A percentile compares a stretch with the other conserved stretches of the same genome.
Evolutionary conservation across 2,888 invertebrate species (phyloP).

Genomic region (Schrankia costaestrigalis): DNA sequence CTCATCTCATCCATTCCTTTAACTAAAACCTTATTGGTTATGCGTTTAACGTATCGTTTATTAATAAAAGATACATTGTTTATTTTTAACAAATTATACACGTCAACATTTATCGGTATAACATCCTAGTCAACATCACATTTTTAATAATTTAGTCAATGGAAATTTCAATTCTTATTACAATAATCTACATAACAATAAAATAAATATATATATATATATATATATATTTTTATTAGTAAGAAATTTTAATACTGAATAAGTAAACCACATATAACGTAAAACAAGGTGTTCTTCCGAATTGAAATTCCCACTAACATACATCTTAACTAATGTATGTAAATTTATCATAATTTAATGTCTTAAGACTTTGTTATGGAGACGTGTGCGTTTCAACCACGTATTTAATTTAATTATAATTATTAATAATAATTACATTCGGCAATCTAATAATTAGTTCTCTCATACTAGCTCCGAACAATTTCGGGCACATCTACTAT

Average conservation of each 20-base stretch:
- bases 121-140: constrained; percentile 76
- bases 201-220: neutral
- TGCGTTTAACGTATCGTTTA: constrained; percentile 46
- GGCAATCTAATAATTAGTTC: constrained; percentile 62
- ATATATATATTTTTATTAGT: neutral
- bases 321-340: constrained; percentile 33
- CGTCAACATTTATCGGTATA: constrained; percentile 64
- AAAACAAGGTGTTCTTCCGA: constrained; percentile 2
- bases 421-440: constrained; percentile 48
- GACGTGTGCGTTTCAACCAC: constrained; percentile 78
- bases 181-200: neutral
- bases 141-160: constrained; percentile 52
- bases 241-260: neutral
- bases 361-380: constrained; percentile 37
- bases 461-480: constrained; percentile 49
- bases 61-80: constrained; percentile 41
- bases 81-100: constrained; percentile 71
- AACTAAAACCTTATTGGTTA: constrained; percentile 36
- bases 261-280: neutral
- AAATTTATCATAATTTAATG: constrained; percentile 33
- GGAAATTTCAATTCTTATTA: constrained; percentile 19
- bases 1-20: constrained; percentile 15
- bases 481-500: constrained; percentile 13
- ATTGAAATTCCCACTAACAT: constrained; percentile 22
- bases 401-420: constrained; percentile 48